Conservation (phyloP, 2,113 vertebrate genomes). For the Crocuta crocuta region DNA sequence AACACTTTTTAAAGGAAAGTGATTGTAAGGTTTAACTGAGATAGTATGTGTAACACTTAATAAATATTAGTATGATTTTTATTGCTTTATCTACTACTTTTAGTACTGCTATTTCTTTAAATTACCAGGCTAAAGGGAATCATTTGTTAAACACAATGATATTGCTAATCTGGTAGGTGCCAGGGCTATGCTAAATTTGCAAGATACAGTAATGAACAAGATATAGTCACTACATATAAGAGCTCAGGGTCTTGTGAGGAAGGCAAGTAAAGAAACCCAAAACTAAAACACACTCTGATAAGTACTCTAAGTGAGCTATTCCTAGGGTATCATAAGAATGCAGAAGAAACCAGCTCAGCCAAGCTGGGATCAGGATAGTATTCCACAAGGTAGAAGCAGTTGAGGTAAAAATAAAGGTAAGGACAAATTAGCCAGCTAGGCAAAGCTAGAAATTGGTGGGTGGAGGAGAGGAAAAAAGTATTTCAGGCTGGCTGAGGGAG, state of each 20-base stretch:
- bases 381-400: not conserved
- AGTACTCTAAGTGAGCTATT: not conserved
- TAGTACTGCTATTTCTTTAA: constrained; percentile 9
- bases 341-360: not conserved
- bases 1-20: not conserved
- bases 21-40: constrained; percentile 7
- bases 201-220: not conserved
- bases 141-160: constrained; percentile 26
- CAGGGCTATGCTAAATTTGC: constrained; percentile 15
- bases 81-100: not conserved
- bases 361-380: not conserved
- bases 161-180: not conserved
- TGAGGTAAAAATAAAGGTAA: not conserved
- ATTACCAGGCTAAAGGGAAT: not conserved
- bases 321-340: not conserved
- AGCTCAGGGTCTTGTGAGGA: constrained; percentile 8
- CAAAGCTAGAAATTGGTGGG: not conserved
- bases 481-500: not conserved
- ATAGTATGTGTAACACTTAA: not conserved
- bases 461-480: not conserved
- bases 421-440: not conserved
- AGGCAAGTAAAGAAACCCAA: constrained; percentile 36
- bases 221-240: not conserved
- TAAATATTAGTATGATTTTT: not conserved
- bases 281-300: constrained; percentile 36